Percentiles rank a stretch among this genome's conserved stretches.
Evolutionary conservation across 2,113 vertebrate species (phyloP).

Genomic region (Drymodes brunneopygia): DNA sequence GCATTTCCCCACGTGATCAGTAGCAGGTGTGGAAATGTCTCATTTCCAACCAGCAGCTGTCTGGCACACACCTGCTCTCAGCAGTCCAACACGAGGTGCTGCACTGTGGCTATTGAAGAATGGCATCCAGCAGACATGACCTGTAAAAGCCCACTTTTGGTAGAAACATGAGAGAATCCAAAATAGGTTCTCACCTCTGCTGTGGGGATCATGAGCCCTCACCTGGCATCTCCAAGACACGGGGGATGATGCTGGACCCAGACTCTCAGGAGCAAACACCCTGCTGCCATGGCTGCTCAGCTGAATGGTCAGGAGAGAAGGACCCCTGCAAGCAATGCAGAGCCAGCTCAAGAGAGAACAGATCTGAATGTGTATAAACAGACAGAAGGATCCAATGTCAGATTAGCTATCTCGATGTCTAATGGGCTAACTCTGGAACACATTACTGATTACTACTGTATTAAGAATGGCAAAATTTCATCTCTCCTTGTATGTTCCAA

Average conservation of each 20-base stretch:
- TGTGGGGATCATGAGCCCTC: background rate
- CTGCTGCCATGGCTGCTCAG: background rate
- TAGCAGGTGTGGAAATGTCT: background rate
- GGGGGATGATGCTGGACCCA: background rate
- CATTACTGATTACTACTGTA: background rate
- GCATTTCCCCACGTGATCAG: background rate
- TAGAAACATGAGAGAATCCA: background rate
- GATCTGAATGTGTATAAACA: background rate
- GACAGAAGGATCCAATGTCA: background rate
- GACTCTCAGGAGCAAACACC: background rate
- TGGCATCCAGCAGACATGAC: background rate
- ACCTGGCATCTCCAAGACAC: background rate
- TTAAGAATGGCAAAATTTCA: background rate
- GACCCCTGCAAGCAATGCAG: background rate
- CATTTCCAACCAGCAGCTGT: background rate
- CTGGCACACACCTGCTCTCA: background rate
- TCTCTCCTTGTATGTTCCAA: background rate
- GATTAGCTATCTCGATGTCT: background rate
- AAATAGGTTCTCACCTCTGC: background rate
- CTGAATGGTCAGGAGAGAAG: background rate
- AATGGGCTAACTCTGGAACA: background rate
- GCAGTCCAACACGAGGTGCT: background rate
- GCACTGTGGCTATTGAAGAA: rapidly evolving
- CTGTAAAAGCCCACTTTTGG: background rate
- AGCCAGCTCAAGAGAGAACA: background rate